Conservation (phyloP, 2,113 vertebrate genomes). For the Verasper variegatus region DNA sequence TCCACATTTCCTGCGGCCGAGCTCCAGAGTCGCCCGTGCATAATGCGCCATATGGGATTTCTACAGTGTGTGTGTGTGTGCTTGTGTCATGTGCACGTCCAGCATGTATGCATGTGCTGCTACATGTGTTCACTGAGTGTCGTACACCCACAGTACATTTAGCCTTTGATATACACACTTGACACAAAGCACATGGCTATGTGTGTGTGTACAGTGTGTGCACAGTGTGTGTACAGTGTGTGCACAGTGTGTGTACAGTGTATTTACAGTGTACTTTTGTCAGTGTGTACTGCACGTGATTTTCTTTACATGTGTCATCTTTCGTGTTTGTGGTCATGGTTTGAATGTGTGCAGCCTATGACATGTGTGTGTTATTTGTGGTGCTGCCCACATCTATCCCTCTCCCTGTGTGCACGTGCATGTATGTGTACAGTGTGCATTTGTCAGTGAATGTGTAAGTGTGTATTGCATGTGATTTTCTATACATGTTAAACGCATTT, state of each 20-base stretch:
- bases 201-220: no score
- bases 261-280: no score
- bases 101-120: background rate
- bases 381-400: background rate
- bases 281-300: background rate
- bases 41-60: slow-evolving; percentile 18
- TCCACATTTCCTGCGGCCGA: slow-evolving; percentile 52
- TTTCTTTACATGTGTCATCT: background rate
- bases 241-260: no score
- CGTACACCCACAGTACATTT: background rate
- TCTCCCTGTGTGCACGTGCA: background rate
- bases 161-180: background rate
- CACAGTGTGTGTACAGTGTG: no score
- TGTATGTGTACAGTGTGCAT: background rate
- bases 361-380: background rate
- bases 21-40: background rate
- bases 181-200: slow-evolving; percentile 7
- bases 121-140: slow-evolving; percentile 20
- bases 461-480: background rate
- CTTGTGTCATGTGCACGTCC: background rate
- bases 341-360: background rate
- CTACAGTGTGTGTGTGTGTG: background rate
- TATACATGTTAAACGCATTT: no score
- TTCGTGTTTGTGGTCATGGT: background rate
- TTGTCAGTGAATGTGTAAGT: background rate